Base-by-base conservation (phyloP, 2,888 invertebrate species). In the Synergus japonicus region DNA sequence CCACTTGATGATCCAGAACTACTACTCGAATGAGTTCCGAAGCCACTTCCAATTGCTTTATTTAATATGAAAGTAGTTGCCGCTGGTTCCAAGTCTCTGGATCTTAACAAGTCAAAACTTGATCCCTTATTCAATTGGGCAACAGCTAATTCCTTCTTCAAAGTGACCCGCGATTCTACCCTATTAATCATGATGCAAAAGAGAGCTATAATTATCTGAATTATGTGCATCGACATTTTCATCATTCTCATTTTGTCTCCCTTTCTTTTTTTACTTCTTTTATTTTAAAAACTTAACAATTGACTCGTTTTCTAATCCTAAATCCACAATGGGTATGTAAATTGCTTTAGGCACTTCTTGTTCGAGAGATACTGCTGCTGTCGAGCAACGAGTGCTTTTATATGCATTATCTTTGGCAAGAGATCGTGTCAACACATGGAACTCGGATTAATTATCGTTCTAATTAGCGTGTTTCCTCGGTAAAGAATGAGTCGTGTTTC, bases 1-100 rank as follows among this genome's bases (percentile, higher is more conserved):
- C 60, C 60, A 60, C 22, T 60, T 60, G 60, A 60, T 60, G 60
- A 22, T 22, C 22, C 60, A 22, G 60, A 60, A 60, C 22, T 60
- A 22, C 60, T 60, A 9, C 22, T 22, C 15, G 64, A 12, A 13
- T 77, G 69, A 43, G 80, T 49, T 54, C 58, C 60, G n/a, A 77
- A 73, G 54, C 69, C 58, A 66, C 82, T 76, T 54, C 78, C 79
- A 29, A 22, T 22, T 22, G 77, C 78, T 49, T 83, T 76, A 58
- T 60, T 69, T 54, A 81, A 66, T 41, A 41, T 73, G 46, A 81
- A 82, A 76, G 82, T 76, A 13, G 82, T 77, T 49, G 79, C 77
- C 13, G 81, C 79, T 78, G 81, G 78, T 67, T 80, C 81, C n/a
- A 82, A 73, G 65, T 81, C 82, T 66, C 69, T 63, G 15, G 78